phyloP scores from a whole-genome alignment of 64 coral and sea anemone genomes.

The Montipora capricornis region DNA sequence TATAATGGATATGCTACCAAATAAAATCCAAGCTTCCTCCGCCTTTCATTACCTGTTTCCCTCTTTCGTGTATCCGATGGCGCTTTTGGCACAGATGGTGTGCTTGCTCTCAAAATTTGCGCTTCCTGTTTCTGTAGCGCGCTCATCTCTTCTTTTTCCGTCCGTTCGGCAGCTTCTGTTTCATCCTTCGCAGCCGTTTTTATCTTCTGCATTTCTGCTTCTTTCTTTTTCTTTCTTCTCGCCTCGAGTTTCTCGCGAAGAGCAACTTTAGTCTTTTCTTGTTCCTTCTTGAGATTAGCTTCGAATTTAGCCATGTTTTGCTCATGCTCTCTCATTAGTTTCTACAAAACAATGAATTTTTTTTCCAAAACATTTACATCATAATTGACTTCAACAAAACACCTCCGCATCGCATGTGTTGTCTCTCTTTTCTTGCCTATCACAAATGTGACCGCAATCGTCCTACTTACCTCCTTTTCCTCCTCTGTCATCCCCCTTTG shows the following conservation, averaged over 20 bases:
- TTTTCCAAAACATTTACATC: neutral
- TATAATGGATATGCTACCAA: too few species aligned
- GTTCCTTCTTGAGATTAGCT: conserved; percentile 88
- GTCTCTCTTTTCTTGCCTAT: too few species aligned
- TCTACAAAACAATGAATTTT: conserved; percentile 36
- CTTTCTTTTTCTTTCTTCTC: conserved; percentile 87
- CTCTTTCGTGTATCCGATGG: conserved; percentile 48
- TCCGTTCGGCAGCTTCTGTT: conserved; percentile 48
- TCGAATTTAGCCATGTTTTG: conserved; percentile 98
- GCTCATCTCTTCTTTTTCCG: conserved; percentile 61
- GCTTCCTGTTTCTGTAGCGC: conserved; percentile 79
- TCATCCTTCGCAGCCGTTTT: conserved; percentile 69
- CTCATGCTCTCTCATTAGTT: conserved; percentile 93
- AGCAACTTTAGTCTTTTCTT: conserved; percentile 88
- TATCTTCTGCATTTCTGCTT: conserved; percentile 81
- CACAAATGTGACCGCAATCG: neutral
- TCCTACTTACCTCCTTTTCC: conserved; percentile 85
- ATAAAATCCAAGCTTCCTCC: too few species aligned
- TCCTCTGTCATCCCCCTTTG: conserved; percentile 89
- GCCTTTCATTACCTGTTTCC: conserved; percentile 3
- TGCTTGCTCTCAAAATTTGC: conserved; percentile 51
- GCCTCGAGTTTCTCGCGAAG: conserved; percentile 93
- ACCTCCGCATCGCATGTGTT: neutral
- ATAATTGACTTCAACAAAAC: neutral
- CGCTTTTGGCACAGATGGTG: conserved; percentile 54